Evolutionary conservation across 2,888 invertebrate species (phyloP).

Genomic region (Rotaria magnacalcarata): DNA sequence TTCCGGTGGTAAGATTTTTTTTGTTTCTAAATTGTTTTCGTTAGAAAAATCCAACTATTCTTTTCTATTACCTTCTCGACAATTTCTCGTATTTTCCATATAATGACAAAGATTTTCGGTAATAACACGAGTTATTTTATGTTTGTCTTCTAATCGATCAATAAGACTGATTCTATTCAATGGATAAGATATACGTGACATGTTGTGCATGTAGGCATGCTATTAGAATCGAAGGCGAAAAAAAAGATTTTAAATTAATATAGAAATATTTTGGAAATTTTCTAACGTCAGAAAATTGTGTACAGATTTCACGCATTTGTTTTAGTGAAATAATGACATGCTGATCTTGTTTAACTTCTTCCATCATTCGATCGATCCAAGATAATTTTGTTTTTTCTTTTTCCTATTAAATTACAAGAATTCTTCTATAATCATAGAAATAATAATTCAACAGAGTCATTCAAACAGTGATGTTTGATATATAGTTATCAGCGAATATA

Average conservation of each 20-base stretch:
- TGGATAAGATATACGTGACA: not conserved
- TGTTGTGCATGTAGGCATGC: not conserved
- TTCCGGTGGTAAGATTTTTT: conserved; percentile 71
- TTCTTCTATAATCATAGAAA: too few species aligned
- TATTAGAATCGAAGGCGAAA: not conserved
- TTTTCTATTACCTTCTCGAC: not conserved
- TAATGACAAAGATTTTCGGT: conserved; percentile 80
- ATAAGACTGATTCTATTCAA: conserved; percentile 70
- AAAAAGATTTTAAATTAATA: too few species aligned
- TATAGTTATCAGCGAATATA: too few species aligned
- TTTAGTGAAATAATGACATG: not conserved
- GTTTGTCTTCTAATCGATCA: conserved; percentile 81
- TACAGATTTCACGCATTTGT: conserved; percentile 6
- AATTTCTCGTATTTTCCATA: conserved; percentile 71
- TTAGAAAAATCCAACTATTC: not conserved
- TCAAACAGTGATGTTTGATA: too few species aligned
- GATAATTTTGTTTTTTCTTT: conserved; percentile 63
- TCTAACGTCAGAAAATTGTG: not conserved
- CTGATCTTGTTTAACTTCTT: conserved; percentile 69
- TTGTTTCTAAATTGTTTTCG: conserved; percentile 62
- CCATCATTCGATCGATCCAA: conserved; percentile 93
- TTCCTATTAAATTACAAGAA: conserved; percentile 69
- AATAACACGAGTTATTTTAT: conserved; percentile 84
- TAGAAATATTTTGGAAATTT: too few species aligned
- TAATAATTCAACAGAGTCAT: too few species aligned